Conservation (phyloP, 1,140 invertebrate species). For the Linepithema humile region DNA sequence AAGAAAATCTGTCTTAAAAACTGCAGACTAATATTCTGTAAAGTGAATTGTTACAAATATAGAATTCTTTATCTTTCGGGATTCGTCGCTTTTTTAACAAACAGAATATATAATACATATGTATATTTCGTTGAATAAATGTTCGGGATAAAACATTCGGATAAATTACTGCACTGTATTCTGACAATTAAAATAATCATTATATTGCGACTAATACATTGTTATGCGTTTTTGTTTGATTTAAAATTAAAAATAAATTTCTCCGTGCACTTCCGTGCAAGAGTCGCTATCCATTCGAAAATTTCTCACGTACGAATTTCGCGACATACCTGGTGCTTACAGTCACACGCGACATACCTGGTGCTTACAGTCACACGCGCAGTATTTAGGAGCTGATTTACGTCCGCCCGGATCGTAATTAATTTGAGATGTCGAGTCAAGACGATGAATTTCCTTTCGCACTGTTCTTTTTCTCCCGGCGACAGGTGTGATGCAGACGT, state of each 20-base stretch:
- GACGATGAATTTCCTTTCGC: conserved; percentile 72
- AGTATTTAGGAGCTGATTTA: conserved; percentile 1
- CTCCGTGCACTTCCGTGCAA: background rate
- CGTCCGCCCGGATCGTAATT: conserved; percentile 75
- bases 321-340: background rate
- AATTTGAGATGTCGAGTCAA: conserved; percentile 82
- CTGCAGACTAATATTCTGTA: no score
- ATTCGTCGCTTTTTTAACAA: no score
- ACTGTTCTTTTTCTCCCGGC: conserved; percentile 27
- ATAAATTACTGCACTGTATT: background rate
- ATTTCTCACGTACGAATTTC: background rate
- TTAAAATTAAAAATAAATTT: conserved; percentile 7
- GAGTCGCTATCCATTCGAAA: background rate
- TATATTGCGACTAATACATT: background rate
- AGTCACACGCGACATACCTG: background rate
- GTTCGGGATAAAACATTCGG: background rate
- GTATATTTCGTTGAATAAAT: no score
- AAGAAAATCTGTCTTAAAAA: no score
- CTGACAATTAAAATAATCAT: background rate
- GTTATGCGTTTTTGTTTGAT: background rate
- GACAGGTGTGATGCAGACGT: conserved; percentile 66
- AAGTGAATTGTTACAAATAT: no score
- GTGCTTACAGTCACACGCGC: background rate
- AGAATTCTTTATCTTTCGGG: no score
- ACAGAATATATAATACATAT: no score